phyloP scores from a whole-genome alignment of 2,113 vertebrate species.

The Tetrax tetrax region DNA sequence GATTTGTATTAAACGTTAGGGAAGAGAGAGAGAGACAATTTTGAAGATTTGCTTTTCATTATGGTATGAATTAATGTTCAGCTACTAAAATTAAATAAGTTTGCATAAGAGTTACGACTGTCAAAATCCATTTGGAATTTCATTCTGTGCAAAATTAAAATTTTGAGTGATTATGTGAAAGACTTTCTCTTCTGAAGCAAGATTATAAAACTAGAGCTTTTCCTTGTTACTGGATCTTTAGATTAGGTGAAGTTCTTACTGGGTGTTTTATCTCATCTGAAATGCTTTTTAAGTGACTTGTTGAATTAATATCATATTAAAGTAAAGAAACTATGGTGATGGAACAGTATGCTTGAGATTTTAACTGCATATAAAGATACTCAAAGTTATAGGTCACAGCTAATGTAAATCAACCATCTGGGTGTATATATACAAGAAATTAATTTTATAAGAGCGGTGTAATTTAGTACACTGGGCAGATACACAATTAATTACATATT shows the following conservation, averaged over 20 bases:
- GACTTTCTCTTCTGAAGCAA: constrained; percentile 31
- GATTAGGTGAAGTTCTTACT: neutral
- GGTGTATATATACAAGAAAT: neutral
- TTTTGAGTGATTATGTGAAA: constrained; percentile 57
- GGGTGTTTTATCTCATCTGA: constrained; percentile 30
- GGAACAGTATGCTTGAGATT: neutral
- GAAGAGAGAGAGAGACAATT: constrained; percentile 30
- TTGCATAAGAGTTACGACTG: constrained; percentile 62
- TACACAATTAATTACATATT: constrained; percentile 36
- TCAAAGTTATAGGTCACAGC: neutral
- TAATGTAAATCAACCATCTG: neutral
- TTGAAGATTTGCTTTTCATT: constrained; percentile 70
- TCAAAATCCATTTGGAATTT: constrained; percentile 69
- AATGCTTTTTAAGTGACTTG: constrained; percentile 31
- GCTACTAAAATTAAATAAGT: constrained; percentile 57
- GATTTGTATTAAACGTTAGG: constrained; percentile 58
- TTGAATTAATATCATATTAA: constrained; percentile 15
- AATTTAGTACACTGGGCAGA: constrained; percentile 35
- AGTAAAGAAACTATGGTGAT: constrained; percentile 5
- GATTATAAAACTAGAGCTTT: constrained; percentile 23
- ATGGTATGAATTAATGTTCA: constrained; percentile 60
- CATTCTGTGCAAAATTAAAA: constrained; percentile 69
- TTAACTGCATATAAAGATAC: neutral
- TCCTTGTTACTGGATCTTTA: constrained; percentile 9
- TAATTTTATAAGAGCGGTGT: constrained; percentile 16